A percentile compares a stretch with the other conserved stretches of the same genome.
Evolutionary conservation across 53 echinoderm and acorn worm species (phyloP).

Genomic region (Holothuria leucospilota): DNA sequence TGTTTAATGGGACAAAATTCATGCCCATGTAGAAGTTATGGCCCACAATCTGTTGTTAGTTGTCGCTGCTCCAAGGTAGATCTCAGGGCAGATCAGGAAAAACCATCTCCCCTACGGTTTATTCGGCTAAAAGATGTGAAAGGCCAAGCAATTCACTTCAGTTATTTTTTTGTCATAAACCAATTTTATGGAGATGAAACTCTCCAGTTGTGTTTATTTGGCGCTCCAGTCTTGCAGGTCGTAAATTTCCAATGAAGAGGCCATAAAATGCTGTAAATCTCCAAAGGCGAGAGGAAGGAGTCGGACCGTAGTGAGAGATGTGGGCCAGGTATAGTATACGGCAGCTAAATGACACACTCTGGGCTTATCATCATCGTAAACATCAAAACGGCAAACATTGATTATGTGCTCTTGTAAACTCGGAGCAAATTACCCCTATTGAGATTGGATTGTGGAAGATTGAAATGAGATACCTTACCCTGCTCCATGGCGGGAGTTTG

Average conservation of each 20-base stretch:
- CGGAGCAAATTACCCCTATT: conserved; percentile 53
- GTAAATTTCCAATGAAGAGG: conserved; percentile 55
- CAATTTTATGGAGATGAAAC: conserved; percentile 59
- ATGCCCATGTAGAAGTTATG: no score
- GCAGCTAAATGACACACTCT: conserved; percentile 48
- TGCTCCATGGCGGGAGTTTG: not conserved
- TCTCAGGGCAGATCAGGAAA: no score
- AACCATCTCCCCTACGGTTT: no score
- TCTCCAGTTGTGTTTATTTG: conserved; percentile 58
- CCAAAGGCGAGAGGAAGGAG: conserved; percentile 21
- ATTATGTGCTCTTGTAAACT: conserved; percentile 43
- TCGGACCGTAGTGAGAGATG: conserved; percentile 31
- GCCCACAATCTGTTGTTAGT: no score
- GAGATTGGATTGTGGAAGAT: conserved; percentile 47
- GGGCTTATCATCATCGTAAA: conserved; percentile 52
- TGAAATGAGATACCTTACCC: conserved; percentile 30
- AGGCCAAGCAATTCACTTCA: conserved; percentile 51
- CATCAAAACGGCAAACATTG: conserved; percentile 59
- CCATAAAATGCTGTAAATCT: conserved; percentile 57
- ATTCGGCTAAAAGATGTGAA: conserved; percentile 25
- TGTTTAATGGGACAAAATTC: no score
- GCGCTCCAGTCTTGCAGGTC: conserved; percentile 45
- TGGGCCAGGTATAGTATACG: conserved; percentile 22
- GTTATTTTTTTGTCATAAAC: conserved; percentile 56
- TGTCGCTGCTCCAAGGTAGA: no score